Base-by-base conservation (phyloP, 2,797 vertebrate genomes). In the Gastrophryne carolinensis region DNA sequence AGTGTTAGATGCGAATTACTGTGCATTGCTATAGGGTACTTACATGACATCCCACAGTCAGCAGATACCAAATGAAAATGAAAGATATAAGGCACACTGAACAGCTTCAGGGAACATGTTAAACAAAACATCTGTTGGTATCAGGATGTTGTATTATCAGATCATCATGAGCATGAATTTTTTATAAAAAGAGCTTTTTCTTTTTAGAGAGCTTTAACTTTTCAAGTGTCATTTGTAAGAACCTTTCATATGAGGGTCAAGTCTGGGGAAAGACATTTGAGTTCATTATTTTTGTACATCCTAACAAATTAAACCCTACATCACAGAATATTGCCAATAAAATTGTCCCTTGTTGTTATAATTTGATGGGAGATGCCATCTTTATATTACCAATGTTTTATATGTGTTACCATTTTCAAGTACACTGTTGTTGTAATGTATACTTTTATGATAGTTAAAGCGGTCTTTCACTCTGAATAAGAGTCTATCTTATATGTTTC, bases 21-120 rank as follows among this genome's bases (percentile, higher is more conserved):
- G 83, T 83, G 87, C 85, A 89, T 91, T 86, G 91, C 92, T 92
- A 91, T 89, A 89, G 92, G 92, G 90, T 92, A 91, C 84, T 88
- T 84, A 89, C 89, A 89, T 92, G 92, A 94, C 86, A 92, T 92
- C 89, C 86, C 82, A 91, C 91, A 88, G 86, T 90, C 90, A 90
- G 93, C 92, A 94, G 92, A 95, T 94, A 94, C 93, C 93, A 95
- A 95, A 89, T 92, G 93, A 91, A 95, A 95, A 93, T 93, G 92
- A 92, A 92, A 94, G 93, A 96, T 96, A 95, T 85, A 89, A 93
- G 89, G 90, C 91, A 86, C 90, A 87, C 89, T 92, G 91, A 90
- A 93, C 92, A 90, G 94, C 95, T 96, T 86, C 90, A 71, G 95
- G 95, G 93, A 93, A 90, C 90, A 91, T 92, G 89, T 92, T 90